phyloP scores from a whole-genome alignment of 92 coral and sea anemone genomes.

The Porites divaricata region DNA sequence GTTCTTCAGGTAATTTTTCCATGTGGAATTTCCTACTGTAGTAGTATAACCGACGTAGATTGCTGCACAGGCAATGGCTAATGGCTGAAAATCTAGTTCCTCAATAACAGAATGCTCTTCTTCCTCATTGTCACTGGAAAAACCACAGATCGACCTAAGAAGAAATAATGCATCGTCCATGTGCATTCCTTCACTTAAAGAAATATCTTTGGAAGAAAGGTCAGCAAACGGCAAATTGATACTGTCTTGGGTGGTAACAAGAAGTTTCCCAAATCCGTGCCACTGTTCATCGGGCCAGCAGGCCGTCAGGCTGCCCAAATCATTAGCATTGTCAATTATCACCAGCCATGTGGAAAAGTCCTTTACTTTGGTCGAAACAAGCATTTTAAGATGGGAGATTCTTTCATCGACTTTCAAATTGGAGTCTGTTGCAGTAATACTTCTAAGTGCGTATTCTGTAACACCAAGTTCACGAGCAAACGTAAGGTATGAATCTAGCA shows the following conservation, averaged over 20 bases:
- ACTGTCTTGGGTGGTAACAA: conserved; percentile 53
- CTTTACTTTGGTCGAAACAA: conserved; percentile 23
- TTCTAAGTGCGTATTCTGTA: conserved; percentile 28
- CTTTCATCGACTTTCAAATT: conserved; percentile 7
- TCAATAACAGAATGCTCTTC: conserved; percentile 10
- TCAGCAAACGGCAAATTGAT: conserved; percentile 9
- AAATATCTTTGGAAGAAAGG: conserved; percentile 1
- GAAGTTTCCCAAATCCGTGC: conserved; percentile 32
- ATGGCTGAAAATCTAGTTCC: conserved; percentile 50
- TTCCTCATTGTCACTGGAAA: neutral
- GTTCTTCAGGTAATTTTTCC: conserved; percentile 19
- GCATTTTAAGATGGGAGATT: conserved; percentile 21
- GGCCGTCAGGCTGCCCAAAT: neutral
- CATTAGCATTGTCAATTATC: conserved; percentile 52
- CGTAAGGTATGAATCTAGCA: conserved; percentile 40
- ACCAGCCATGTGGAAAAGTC: conserved; percentile 50
- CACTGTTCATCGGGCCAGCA: conserved; percentile 40
- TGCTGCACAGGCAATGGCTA: conserved; percentile 57
- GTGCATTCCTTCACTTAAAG: conserved; percentile 46
- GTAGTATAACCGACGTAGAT: conserved; percentile 4
- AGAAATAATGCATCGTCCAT: conserved; percentile 14
- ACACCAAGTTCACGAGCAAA: conserved; percentile 39
- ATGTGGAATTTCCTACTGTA: neutral
- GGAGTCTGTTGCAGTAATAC: conserved; percentile 20
- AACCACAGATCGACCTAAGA: conserved; percentile 6